Evolutionary conservation across 2,797 vertebrate genomes (phyloP), one percentile per base, ranked within the genome.

Genomic region (Epinephelus malabaricus): DNA sequence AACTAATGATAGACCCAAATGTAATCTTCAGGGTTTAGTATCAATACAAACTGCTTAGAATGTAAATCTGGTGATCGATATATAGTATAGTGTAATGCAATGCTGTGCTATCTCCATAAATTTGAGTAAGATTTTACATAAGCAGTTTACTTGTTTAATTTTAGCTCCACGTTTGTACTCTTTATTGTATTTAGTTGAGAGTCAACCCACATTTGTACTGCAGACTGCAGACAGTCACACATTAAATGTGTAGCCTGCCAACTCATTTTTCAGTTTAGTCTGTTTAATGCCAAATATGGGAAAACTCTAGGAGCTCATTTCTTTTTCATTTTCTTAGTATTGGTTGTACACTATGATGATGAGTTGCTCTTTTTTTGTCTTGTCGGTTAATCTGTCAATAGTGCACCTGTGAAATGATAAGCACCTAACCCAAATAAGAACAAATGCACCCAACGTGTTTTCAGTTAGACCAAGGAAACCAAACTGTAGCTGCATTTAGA

Each of bases 401-500:
- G 38, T n/a, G 62, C 64, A 81, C 69, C 75, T 74, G 49, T 81
- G 69, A 78, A 67, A 40, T 65, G 59, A 75, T 70, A 55, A 69
- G 49, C 30, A 15, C 59, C 13, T 5, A 59, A 73, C 25, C 46
- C 2, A 45, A 60, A 43, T 38, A 2, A 38, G 27, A n/a, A 43
- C 21, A 56, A 64, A 65, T 0, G 17, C 46, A 70, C 76, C 5
- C 38, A 69, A 64, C 30, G 5, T 68, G 18, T 64, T 30, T 64
- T 45, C 66, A 76, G 66, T 79, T 64, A 69, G 14, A 67, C 27
- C 56, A 30, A 74, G 12, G 18, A 60, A 79, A 55, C 38, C 59
- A 64, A 67, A 77, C 47, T 49, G 3, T 23, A 40, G 68, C 54
- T 83, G 19, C 62, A 50, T 66, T 63, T 51, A 43, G 40, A 56